Percentiles rank a stretch among this genome's conserved stretches.
Evolutionary conservation across 2,113 vertebrate species (phyloP).

Genomic region (Aptenodytes forsteri): DNA sequence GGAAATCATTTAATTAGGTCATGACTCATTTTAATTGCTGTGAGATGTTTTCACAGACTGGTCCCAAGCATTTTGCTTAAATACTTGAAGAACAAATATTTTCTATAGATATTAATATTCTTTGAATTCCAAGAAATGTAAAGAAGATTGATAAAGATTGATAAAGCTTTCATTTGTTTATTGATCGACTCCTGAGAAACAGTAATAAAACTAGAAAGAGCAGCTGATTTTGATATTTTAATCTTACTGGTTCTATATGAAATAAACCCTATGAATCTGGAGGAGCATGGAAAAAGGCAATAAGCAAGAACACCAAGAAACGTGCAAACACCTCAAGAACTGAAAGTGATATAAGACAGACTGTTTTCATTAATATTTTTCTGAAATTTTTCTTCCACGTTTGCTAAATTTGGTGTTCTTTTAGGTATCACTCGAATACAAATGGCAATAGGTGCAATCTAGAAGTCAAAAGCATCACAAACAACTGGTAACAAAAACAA

Average conservation of each 20-base stretch:
- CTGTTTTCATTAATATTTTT: not conserved
- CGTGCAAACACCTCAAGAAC: not conserved
- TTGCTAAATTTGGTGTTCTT: not conserved
- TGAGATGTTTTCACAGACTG: not conserved
- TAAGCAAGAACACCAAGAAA: not conserved
- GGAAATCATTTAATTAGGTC: not conserved
- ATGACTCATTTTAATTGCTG: not conserved
- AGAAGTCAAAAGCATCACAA: not conserved
- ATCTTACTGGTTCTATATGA: not conserved
- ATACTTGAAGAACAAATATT: accelerated
- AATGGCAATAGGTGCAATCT: not conserved
- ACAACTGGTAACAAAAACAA: not conserved
- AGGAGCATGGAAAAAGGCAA: not conserved
- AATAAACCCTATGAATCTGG: not conserved
- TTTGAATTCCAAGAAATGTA: not conserved
- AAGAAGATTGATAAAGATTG: not conserved
- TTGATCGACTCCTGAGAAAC: not conserved
- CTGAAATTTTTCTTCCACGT: not conserved
- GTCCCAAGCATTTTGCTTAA: not conserved
- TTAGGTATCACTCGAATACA: not conserved
- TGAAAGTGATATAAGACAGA: not conserved
- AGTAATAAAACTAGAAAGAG: not conserved
- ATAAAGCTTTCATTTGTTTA: not conserved
- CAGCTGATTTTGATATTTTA: not conserved
- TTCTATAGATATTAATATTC: not conserved